Evolutionary conservation across 2,797 vertebrate species (phyloP), one percentile per base, ranked within the genome.

Genomic region (Mallotus villosus): DNA sequence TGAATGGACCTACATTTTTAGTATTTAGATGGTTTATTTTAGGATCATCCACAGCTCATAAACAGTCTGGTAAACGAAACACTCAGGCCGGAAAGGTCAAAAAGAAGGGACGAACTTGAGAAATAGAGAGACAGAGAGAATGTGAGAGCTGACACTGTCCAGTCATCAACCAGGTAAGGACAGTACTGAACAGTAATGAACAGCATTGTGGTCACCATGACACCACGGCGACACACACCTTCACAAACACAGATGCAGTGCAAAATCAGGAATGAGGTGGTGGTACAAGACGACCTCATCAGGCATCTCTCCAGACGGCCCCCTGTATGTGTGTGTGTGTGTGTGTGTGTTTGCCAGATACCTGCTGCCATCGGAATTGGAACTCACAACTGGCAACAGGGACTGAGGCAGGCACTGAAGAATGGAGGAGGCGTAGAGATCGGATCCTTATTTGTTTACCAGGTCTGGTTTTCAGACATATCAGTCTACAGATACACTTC

Each of bases 301-400:
- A n/a, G 1, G 58, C 67, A 69, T 83, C 37, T 74, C 66, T 70
- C 73, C 24, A 85, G 79, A 82, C 64, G 62, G 66, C 17, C 34
- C 41, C 60, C 17, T 34, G 32, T 34, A 8, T 8, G 32, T 34
- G 32, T 34, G 32, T 32, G 32, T 32, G 4, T 29, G 29, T 4
- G 29, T 29, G 32, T 8, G 32, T 34, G 41, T 12, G 41, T 46
- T n/a, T 69, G 8, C 24, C 25, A 22, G 46, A 53, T 60, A 61
- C 9, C 64, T 29, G 53, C 64, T 2, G 53, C 65, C 53, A 24
- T 51, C 8, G 37, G 55, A 58, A 46, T 60, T 12, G 32, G 19
- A 29, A 25, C 12, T 8, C 2, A 57, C n/a, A 55, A 66, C 67
- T 75, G 53, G 72, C 32, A 16, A 65, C 71, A 0, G 60, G 62